Conservation (phyloP, 2,888 invertebrate genomes). For the Brachypalpus laphriformis region DNA sequence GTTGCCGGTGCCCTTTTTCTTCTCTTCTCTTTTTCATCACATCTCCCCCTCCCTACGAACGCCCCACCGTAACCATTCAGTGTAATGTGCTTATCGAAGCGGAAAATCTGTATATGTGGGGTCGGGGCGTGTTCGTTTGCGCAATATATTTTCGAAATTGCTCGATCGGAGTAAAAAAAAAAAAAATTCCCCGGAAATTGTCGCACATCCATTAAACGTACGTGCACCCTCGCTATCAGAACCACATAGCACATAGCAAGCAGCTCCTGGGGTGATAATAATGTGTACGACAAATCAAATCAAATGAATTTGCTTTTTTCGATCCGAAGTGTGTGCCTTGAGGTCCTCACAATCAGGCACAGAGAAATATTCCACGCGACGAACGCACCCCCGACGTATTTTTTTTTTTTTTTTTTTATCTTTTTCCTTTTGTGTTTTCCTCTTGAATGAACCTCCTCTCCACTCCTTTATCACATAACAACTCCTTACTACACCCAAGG, state of each 20-base stretch:
- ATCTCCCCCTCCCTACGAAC: constrained; percentile 21
- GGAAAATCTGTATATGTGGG: constrained; percentile 58
- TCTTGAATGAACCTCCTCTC: constrained; percentile 47
- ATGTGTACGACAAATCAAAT: constrained; percentile 77
- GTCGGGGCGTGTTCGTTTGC: constrained; percentile 51
- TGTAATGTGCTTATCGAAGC: constrained; percentile 58
- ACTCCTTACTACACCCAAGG: constrained; percentile 35
- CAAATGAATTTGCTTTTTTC: constrained; percentile 67
- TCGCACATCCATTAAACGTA: constrained; percentile 71
- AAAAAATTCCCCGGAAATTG: constrained; percentile 62
- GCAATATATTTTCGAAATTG: constrained; percentile 64
- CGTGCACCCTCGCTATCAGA: constrained; percentile 34
- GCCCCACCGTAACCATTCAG: constrained; percentile 2
- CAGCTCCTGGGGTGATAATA: constrained; percentile 69
- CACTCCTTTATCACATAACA: constrained; percentile 16
- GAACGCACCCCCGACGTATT: constrained; percentile 39
- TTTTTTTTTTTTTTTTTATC: constrained; percentile 11
- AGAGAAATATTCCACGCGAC: constrained; percentile 12
- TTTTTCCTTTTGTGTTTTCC: constrained; percentile 48
- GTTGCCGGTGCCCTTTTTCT: constrained; percentile 46
- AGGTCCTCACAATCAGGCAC: constrained; percentile 65
- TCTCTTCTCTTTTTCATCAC: neutral
- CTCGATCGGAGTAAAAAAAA: constrained; percentile 41
- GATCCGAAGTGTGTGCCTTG: constrained; percentile 22
- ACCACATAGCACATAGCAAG: constrained; percentile 26